phyloP scores from a whole-genome alignment of 2,113 vertebrate species.

The Lagopus muta region DNA sequence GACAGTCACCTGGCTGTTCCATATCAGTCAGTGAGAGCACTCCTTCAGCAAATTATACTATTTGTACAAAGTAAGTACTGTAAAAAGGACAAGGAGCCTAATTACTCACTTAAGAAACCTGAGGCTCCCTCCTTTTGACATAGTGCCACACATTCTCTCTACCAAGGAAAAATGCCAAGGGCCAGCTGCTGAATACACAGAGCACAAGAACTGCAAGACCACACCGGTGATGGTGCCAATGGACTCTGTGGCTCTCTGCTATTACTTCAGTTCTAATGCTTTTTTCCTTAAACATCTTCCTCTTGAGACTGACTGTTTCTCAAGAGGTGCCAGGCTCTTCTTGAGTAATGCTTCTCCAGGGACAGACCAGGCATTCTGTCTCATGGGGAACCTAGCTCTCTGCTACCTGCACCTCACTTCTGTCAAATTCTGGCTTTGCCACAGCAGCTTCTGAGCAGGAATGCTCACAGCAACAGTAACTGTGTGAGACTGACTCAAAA shows the following conservation, averaged over 20 bases:
- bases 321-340: not conserved
- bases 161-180: not conserved
- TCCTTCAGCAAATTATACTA: not conserved
- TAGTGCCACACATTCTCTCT: not conserved
- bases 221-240: not conserved
- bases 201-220: not conserved
- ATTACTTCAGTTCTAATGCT: not conserved
- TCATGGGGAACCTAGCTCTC: not conserved
- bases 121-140: not conserved
- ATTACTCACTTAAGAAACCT: not conserved
- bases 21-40: fast-evolving
- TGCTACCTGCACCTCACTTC: not conserved
- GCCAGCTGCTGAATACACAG: not conserved
- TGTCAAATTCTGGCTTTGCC: not conserved
- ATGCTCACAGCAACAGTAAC: not conserved
- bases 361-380: not conserved
- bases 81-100: not conserved
- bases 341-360: not conserved
- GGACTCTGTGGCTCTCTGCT: not conserved
- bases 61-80: not conserved
- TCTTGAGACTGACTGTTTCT: not conserved
- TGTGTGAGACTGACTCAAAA: not conserved
- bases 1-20: not conserved
- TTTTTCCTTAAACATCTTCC: not conserved
- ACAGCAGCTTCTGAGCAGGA: not conserved